A percentile compares a stretch with the other conserved stretches of the same genome.
Conservation (phyloP, 1,140 invertebrate species). For the Orchestia grillus region DNA sequence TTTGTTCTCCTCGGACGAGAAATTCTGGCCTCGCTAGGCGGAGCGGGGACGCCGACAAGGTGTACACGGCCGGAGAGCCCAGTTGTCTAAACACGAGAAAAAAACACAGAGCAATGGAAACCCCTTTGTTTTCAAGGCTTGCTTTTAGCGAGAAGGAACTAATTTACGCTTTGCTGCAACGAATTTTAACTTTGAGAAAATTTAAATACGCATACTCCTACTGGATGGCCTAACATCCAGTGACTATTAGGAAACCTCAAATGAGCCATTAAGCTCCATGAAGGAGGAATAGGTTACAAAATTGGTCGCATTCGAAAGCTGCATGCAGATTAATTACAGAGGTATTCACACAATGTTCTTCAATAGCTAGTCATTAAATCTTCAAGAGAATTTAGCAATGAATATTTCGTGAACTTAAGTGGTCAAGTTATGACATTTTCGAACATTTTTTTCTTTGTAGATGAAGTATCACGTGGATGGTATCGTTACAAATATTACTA, state of each 20-base stretch:
- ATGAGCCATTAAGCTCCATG: not conserved
- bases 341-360: no score
- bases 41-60: not conserved
- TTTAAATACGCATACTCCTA: not conserved
- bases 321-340: no score
- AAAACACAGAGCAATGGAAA: not conserved
- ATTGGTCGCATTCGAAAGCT: no score
- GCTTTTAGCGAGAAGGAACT: not conserved
- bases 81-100: not conserved
- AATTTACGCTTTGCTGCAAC: not conserved
- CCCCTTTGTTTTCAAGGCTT: not conserved
- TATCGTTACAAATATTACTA: no score
- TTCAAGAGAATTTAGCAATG: no score
- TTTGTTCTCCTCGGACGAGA: not conserved
- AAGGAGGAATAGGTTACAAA: not conserved
- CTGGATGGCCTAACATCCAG: not conserved
- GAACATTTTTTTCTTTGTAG: no score
- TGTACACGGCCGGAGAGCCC: not conserved
- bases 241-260: not conserved
- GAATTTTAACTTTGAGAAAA: not conserved
- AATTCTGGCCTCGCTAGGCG: not conserved
- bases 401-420: no score
- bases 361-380: no score
- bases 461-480: no score
- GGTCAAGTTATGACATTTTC: no score